These are phyloP conservation scores for Eupithecia subumbrata DNA, from an alignment of 2,888 invertebrate species.

Conservation along the genomic window DNA sequence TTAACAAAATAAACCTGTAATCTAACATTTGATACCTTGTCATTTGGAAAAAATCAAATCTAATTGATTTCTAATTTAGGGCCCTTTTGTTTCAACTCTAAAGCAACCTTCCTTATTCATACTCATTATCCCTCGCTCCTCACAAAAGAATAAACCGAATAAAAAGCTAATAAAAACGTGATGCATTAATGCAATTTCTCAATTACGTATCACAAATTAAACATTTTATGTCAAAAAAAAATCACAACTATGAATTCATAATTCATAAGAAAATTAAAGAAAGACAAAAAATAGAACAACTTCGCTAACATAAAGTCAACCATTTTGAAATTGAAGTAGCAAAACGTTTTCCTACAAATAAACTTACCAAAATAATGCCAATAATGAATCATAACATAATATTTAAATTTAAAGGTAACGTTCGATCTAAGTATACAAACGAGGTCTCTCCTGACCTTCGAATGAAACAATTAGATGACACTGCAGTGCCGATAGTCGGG, in stretches of 20 bases:
- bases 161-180: slow-evolving; percentile 73
- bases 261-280: slow-evolving; percentile 78
- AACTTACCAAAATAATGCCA: slow-evolving; percentile 65
- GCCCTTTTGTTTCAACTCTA: slow-evolving; percentile 56
- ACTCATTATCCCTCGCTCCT: slow-evolving; percentile 62
- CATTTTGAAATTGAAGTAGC: slow-evolving; percentile 61
- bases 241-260: slow-evolving; percentile 85
- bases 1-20: slow-evolving; percentile 48
- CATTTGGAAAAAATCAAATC: slow-evolving; percentile 67
- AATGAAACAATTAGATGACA: slow-evolving; percentile 47
- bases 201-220: slow-evolving; percentile 82
- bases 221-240: slow-evolving; percentile 83
- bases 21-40: slow-evolving; percentile 67
- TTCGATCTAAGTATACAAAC: slow-evolving; percentile 44
- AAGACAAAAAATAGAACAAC: slow-evolving; percentile 75
- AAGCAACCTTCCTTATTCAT: slow-evolving; percentile 58
- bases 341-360: slow-evolving; percentile 63
- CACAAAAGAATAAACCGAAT: slow-evolving; percentile 61
- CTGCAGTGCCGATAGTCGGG: slow-evolving; percentile 44
- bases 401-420: slow-evolving; percentile 53
- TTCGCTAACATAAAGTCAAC: slow-evolving; percentile 66
- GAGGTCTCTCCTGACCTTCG: slow-evolving; percentile 38
- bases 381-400: slow-evolving; percentile 50
- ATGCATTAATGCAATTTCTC: slow-evolving; percentile 81
- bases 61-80: slow-evolving; percentile 60